Conservation (phyloP, 2,113 vertebrate species). For the Theropithecus gelada region DNA sequence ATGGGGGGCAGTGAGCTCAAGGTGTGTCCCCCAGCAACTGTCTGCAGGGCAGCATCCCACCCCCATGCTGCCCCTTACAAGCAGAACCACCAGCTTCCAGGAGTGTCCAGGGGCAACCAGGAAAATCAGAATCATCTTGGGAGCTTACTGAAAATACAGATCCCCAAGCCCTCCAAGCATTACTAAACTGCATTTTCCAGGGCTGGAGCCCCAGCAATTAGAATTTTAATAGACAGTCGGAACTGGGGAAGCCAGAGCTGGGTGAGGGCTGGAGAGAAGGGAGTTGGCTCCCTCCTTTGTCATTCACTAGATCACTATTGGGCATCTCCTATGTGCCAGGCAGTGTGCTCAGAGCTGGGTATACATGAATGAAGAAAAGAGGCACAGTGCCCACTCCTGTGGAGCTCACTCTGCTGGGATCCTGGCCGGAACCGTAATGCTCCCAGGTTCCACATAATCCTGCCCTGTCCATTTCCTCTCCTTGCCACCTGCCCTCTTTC, state of each 20-base stretch:
- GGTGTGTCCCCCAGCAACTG: too few relatives aligned
- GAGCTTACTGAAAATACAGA: background rate
- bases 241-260: background rate
- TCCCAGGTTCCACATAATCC: rapidly evolving
- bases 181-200: background rate
- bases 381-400: rapidly evolving
- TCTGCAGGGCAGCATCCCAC: background rate
- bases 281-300: background rate
- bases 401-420: background rate
- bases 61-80: background rate
- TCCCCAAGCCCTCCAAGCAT: background rate
- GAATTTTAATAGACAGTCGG: background rate
- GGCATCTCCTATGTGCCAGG: background rate
- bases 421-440: too few relatives aligned
- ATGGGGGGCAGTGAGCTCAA: background rate
- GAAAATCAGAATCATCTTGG: background rate
- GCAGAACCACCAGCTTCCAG: background rate
- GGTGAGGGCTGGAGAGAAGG: background rate
- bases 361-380: background rate
- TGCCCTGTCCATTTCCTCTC: background rate
- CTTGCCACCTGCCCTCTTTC: background rate
- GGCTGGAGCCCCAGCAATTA: background rate
- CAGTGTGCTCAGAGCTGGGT: background rate
- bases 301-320: background rate
- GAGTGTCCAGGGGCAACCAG: background rate